These are phyloP conservation scores for Pteruthius melanotis DNA, from an alignment of 2,113 vertebrate genomes.

Conservation along the genomic window DNA sequence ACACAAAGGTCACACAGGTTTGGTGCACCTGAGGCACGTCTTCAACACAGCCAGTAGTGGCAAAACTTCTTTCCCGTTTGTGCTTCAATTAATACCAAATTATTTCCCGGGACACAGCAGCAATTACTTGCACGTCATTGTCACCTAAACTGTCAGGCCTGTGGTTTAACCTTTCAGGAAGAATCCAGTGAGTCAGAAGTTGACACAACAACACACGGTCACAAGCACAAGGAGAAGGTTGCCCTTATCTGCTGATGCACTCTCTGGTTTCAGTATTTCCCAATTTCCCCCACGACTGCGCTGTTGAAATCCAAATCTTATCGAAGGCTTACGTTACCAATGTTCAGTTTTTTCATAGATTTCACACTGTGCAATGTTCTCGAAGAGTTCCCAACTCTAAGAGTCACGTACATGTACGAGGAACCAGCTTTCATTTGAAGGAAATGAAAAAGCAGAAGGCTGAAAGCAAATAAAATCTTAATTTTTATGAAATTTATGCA, in stretches of 20 bases:
- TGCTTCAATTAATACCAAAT: background rate
- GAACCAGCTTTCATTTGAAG: background rate
- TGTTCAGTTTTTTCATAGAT: background rate
- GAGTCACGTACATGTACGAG: background rate
- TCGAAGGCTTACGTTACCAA: background rate
- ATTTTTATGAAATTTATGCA: background rate
- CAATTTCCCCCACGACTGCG: background rate
- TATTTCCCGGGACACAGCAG: background rate
- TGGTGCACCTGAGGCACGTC: background rate
- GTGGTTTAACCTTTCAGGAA: conserved; percentile 24
- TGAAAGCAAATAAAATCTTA: background rate
- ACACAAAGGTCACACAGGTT: background rate
- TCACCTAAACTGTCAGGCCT: background rate
- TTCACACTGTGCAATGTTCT: background rate
- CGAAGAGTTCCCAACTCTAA: background rate
- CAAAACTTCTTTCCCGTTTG: background rate
- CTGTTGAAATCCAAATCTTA: background rate
- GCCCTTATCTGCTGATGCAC: conserved; percentile 1
- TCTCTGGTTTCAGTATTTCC: background rate
- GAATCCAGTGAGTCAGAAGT: conserved; percentile 2
- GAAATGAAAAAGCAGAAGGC: background rate
- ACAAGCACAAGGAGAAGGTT: background rate
- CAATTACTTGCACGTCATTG: background rate
- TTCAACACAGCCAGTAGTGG: background rate
- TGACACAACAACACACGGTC: background rate